These are phyloP conservation scores for Achroia grisella DNA, from an alignment of 1,140 invertebrate genomes.

Conservation along the genomic window DNA sequence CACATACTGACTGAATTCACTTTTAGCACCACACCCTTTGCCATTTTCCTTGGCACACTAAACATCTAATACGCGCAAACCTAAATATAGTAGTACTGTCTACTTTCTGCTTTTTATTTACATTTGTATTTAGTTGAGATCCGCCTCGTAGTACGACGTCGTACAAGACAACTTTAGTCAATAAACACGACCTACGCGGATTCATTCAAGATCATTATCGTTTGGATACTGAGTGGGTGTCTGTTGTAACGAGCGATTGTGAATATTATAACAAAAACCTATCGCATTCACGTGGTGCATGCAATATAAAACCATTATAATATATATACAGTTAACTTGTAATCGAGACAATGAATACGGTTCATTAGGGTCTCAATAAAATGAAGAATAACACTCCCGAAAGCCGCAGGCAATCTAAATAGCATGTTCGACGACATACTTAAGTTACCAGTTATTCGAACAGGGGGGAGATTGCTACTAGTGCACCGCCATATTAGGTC, in stretches of 20 bases:
- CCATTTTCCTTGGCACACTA: conserved; percentile 26
- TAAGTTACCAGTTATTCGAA: conserved; percentile 41
- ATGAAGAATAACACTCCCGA: conserved; percentile 17
- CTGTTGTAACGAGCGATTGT: conserved; percentile 51
- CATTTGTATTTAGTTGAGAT: background rate
- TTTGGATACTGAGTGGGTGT: conserved; percentile 43
- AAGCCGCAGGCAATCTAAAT: conserved; percentile 35
- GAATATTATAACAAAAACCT: conserved; percentile 48
- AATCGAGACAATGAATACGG: conserved; percentile 46
- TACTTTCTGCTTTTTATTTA: background rate
- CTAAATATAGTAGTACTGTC: background rate
- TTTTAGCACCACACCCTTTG: conserved; percentile 18
- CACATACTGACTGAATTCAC: conserved; percentile 6
- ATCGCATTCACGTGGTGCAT: conserved; percentile 16
- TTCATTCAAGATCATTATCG: conserved; percentile 65
- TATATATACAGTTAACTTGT: conserved; percentile 47
- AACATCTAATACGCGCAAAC: conserved; percentile 4
- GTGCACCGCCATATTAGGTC: too few species aligned
- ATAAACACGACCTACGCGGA: conserved; percentile 63
- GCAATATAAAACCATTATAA: conserved; percentile 16
- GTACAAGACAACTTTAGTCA: conserved; percentile 34
- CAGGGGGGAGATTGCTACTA: too few species aligned
- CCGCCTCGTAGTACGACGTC: background rate
- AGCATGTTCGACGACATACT: conserved; percentile 37
- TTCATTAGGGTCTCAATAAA: conserved; percentile 52